phyloP scores from a whole-genome alignment of 2,797 vertebrate genomes.

The Chrysocyon brachyurus region DNA sequence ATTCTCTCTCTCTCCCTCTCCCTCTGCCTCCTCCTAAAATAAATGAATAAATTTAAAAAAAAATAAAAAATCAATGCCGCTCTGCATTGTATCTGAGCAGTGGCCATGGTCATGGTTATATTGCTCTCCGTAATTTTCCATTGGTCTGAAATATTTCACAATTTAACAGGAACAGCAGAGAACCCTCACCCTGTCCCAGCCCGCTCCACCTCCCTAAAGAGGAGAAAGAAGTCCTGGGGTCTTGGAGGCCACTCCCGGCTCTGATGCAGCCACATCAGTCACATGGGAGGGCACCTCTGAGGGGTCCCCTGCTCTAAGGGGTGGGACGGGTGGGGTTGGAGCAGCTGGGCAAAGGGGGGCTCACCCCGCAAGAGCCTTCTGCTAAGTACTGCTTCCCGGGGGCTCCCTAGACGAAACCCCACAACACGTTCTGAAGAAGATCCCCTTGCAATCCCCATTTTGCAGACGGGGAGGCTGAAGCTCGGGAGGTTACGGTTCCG shows the following conservation, averaged over 20 bases:
- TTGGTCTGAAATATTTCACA: background rate
- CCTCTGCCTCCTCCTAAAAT: too few relatives aligned
- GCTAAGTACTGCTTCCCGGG: fast-evolving
- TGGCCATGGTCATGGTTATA: background rate
- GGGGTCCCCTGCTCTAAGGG: background rate
- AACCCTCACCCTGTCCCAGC: background rate
- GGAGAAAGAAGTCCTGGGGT: background rate
- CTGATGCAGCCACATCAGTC: background rate
- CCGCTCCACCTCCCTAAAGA: background rate
- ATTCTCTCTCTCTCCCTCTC: too few relatives aligned
- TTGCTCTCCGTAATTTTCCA: background rate
- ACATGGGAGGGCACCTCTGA: background rate
- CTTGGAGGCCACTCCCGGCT: background rate
- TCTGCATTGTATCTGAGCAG: background rate
- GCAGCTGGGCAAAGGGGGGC: fast-evolving
- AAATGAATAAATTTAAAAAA: too few relatives aligned
- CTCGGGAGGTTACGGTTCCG: fast-evolving
- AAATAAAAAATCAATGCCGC: background rate
- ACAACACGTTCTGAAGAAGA: background rate
- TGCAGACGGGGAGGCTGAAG: background rate
- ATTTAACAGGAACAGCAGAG: background rate
- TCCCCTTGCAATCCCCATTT: background rate
- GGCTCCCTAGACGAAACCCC: background rate
- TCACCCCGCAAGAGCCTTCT: background rate
- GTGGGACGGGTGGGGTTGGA: background rate